Evolutionary conservation across 2,888 invertebrate genomes (phyloP), one percentile per base, ranked within the genome.

Genomic region (Gymnoscelis rufifasciata): DNA sequence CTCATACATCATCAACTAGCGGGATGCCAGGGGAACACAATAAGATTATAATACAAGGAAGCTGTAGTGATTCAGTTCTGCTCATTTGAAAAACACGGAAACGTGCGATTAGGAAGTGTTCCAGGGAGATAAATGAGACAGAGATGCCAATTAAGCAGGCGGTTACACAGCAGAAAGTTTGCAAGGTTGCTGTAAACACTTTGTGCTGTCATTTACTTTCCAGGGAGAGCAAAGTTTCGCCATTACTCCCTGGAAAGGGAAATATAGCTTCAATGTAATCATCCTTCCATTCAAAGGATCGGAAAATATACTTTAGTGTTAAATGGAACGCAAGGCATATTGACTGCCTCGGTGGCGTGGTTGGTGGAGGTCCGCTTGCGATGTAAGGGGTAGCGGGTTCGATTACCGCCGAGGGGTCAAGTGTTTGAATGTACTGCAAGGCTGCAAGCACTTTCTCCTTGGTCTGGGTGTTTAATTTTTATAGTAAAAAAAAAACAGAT

Each of bases 71-170:
- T 43, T 26, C 35, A 41, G 40, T 40, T 33, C 7, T 29, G 19
- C 38, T 48, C 40, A 52, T 47, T 45, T 41, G 38, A 44, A 29
- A 46, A 39, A n/a, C 28, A 37, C 43, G 48, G 52, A 48, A 47
- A 44, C 33, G 24, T 12, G 28, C 31, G 42, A 46, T 50, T 42
- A 43, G 50, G 47, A 51, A 47, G 44, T 31, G 39, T 44, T 37
- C 29, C 43, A 50, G 41, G 43, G 36, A 31, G 43, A 15, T 42
- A 6, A 45, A 48, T 43, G 26, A 41, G 44, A 37, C 40, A 48
- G 39, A 14, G 41, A 10, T 23, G 35, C 12, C 30, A 19, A 31
- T 47, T 36, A 38, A 12, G 8, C 37, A 26, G 33, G 11, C 24
- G 27, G 38, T 31, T 24, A 41, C 33, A 14, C 27, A 24, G 24